Evolutionary conservation across 2,113 vertebrate species (phyloP).

Genomic region (Sialia sialis): DNA sequence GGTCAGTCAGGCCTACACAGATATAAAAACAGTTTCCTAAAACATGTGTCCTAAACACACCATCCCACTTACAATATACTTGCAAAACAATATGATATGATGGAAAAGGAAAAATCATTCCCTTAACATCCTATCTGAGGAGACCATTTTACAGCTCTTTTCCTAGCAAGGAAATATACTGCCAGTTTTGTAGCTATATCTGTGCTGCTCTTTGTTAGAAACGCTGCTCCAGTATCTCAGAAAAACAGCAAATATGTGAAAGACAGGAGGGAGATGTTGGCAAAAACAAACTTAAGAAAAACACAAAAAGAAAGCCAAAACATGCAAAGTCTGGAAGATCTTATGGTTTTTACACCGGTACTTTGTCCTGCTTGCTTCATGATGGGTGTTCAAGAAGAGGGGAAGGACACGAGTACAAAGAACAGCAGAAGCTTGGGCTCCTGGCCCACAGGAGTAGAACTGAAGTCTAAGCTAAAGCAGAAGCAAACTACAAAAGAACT

Average conservation of each 20-base stretch:
- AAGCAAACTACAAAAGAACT: neutral
- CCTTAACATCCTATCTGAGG: neutral
- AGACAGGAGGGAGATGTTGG: neutral
- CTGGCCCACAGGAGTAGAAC: neutral
- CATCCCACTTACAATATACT: neutral
- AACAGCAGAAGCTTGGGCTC: neutral
- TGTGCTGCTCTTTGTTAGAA: constrained; percentile 2
- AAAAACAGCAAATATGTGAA: neutral
- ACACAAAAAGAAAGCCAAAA: neutral
- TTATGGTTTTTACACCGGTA: neutral
- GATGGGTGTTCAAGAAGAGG: neutral
- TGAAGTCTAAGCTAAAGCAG: neutral
- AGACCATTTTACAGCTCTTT: neutral
- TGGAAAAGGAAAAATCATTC: neutral
- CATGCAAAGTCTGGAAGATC: neutral
- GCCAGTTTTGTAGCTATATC: neutral
- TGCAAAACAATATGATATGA: neutral
- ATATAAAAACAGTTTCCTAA: neutral
- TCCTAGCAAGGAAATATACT: neutral
- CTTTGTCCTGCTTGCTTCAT: neutral
- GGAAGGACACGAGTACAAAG: neutral
- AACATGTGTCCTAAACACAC: neutral
- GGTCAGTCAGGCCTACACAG: neutral
- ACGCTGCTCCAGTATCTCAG: neutral
- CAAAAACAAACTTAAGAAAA: constrained; percentile 16